Base-by-base conservation (phyloP, 2,888 invertebrate species). In the Ethmia dodecea region DNA sequence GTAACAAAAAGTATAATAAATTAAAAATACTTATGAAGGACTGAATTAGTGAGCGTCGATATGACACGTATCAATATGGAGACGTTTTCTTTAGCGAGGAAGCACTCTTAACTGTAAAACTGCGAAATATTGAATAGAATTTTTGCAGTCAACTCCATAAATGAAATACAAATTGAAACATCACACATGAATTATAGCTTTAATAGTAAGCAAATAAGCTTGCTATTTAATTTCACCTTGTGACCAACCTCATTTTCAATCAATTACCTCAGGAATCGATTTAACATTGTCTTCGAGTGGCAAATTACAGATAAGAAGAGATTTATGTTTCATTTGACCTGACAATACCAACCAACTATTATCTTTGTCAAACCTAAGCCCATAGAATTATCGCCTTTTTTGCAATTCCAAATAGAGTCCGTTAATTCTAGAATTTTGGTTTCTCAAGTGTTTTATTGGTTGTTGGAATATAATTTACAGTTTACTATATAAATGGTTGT, bases 221-320 rank as follows among this genome's bases (percentile, higher is more conserved):
- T n/a, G n/a, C n/a, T n/a, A n/a, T n/a, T n/a, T n/a, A n/a, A n/a
- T n/a, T n/a, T n/a, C n/a, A n/a, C n/a, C n/a, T 37, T 33, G 37
- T 30, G 33, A 39, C 33, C 26, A 39, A 25, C 28, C 36, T 28
- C n/a, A 31, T 36, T 31, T 11, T 18, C 29, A 31, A 37, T 34
- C 40, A 31, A 37, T 40, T 40, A 33, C 11, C n/a, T 11, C 3
- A n/a, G 31, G 26, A 34, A 29, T 37, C 31, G 31, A 27, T 33
- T 35, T 26, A 22, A 14, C 9, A 35, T 28, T 36, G 30, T 32
- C 27, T n/a, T 36, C 33, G 18, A 22, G 35, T 15, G 37, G 28
- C 37, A 41, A 41, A 37, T 37, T 37, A 31, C 33, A 36, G 12
- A 28, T 31, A 37, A 28, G 22, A 25, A 10, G 14, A 33, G 39